Evolutionary conservation across 2,888 invertebrate species (phyloP).

Genomic region (Poecilobothrus nobilitatus): DNA sequence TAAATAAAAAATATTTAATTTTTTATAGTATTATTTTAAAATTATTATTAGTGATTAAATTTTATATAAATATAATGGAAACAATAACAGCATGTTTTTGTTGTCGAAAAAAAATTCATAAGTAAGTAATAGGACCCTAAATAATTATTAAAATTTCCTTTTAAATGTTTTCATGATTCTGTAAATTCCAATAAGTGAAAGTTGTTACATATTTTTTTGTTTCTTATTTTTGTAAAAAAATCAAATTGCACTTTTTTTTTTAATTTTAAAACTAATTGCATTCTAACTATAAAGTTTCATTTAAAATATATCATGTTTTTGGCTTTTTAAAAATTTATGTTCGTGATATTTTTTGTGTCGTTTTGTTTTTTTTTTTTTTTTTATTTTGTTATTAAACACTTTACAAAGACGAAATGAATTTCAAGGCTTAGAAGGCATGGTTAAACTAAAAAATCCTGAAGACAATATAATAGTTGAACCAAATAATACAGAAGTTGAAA

Average conservation of each 20-base stretch:
- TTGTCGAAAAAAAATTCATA: slow-evolving; percentile 64
- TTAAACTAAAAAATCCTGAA: slow-evolving; percentile 62
- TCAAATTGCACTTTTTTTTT: neutral
- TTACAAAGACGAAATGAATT: slow-evolving; percentile 52
- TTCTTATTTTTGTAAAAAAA: slow-evolving; percentile 8
- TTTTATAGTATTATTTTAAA: slow-evolving; percentile 6
- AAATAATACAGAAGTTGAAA: slow-evolving; percentile 28
- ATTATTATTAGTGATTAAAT: neutral
- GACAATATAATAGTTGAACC: slow-evolving; percentile 45
- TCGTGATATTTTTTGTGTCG: neutral
- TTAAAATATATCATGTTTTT: neutral
- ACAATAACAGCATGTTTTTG: slow-evolving; percentile 59
- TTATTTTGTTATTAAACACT: slow-evolving; percentile 29
- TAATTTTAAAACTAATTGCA: neutral
- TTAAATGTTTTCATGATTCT: slow-evolving; percentile 8
- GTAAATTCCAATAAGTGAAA: neutral
- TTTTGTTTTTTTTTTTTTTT: slow-evolving; percentile 18
- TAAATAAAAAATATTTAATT: neutral
- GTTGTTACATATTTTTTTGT: slow-evolving; percentile 11
- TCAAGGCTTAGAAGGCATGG: slow-evolving; percentile 62
- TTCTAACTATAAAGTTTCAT: neutral
- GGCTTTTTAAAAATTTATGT: neutral
- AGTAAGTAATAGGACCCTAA: slow-evolving; percentile 47
- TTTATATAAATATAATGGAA: neutral
- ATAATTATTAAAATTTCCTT: neutral